Evolutionary conservation across 2,888 invertebrate species (phyloP).

Genomic region (Thymelicus sylvestris): DNA sequence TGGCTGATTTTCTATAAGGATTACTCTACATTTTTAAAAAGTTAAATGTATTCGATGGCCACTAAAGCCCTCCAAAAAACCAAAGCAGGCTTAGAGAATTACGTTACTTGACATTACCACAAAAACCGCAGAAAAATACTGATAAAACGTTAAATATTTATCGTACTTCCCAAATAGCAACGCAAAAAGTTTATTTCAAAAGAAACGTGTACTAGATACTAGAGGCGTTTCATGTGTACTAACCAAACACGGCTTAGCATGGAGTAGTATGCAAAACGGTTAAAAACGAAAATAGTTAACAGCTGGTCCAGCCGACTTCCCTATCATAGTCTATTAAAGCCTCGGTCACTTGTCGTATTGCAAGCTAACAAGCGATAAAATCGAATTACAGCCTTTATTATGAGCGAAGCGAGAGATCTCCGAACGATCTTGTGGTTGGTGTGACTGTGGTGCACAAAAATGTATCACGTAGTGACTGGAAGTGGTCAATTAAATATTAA

Average conservation of each 20-base stretch:
- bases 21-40: too few species aligned
- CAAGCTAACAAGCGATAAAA: not conserved
- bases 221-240: constrained; percentile 4
- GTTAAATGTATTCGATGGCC: too few species aligned
- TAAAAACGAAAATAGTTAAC: constrained; percentile 35
- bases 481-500: too few species aligned
- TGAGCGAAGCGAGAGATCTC: too few species aligned
- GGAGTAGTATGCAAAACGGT: constrained; percentile 27
- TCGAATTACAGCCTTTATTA: not conserved
- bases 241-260: constrained; percentile 20
- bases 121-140: too few species aligned
- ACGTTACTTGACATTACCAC: too few species aligned
- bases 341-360: not conserved
- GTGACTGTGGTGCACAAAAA: too few species aligned
- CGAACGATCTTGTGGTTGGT: too few species aligned
- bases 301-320: constrained; percentile 34
- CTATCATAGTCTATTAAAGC: constrained; percentile 35
- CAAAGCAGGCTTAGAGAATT: too few species aligned
- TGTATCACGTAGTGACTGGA: too few species aligned
- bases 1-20: too few species aligned
- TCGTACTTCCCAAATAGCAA: not conserved
- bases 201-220: constrained; percentile 7
- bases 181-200: constrained; percentile 10
- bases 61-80: too few species aligned
- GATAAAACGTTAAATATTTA: not conserved